Evolutionary conservation across 2,797 vertebrate species (phyloP).

Genomic region (Phalloptychus januarius): DNA sequence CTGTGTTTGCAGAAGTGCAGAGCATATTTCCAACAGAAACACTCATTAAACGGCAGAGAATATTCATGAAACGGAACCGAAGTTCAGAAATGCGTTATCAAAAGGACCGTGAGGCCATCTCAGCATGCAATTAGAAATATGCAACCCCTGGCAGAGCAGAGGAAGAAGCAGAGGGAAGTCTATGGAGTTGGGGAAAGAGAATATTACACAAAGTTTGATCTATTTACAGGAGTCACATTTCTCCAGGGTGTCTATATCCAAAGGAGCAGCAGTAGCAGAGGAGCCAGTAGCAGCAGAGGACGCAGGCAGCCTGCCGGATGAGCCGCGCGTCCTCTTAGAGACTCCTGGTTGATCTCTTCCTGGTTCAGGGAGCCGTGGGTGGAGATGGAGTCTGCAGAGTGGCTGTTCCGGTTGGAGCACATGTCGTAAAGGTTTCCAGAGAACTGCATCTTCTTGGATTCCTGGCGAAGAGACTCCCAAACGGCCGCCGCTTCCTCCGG

Average conservation of each 20-base stretch:
- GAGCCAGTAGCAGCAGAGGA: slow-evolving; percentile 43
- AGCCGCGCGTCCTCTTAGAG: slow-evolving; percentile 75
- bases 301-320: slow-evolving; percentile 23
- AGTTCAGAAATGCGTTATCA: slow-evolving; percentile 62
- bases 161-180: slow-evolving; percentile 47
- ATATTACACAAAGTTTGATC: slow-evolving; percentile 61
- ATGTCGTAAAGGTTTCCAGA: slow-evolving; percentile 91
- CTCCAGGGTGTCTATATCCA: slow-evolving; percentile 59
- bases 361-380: slow-evolving; percentile 44
- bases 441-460: slow-evolving; percentile 90
- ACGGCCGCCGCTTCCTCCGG: slow-evolving; percentile 87
- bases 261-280: slow-evolving; percentile 54
- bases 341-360: slow-evolving; percentile 89
- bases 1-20: slow-evolving; percentile 31
- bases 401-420: slow-evolving; percentile 80
- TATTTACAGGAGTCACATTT: slow-evolving; percentile 54
- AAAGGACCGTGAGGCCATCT: slow-evolving; percentile 59
- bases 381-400: slow-evolving; percentile 46
- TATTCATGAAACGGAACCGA: slow-evolving; percentile 58
- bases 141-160: slow-evolving; percentile 53
- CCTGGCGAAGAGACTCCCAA: slow-evolving; percentile 92
- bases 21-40: slow-evolving; percentile 38
- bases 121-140: slow-evolving; percentile 70
- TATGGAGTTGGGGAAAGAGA: slow-evolving; percentile 36
- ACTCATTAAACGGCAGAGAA: slow-evolving; percentile 59